Evolutionary conservation across 2,797 vertebrate species (phyloP).

Genomic region (Diplodus puntazzo): DNA sequence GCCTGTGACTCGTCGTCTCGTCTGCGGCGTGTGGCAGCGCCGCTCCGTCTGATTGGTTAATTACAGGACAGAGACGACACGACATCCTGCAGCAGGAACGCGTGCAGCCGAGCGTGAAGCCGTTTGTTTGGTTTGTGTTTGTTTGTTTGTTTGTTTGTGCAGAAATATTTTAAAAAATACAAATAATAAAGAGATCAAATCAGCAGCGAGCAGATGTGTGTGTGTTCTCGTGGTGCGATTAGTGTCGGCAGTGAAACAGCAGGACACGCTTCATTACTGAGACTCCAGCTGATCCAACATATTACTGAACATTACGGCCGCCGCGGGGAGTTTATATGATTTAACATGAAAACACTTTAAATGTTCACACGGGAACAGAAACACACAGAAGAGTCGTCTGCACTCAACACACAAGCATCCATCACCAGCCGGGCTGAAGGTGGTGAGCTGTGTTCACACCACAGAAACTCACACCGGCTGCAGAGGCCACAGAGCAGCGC

Average conservation of each 20-base stretch:
- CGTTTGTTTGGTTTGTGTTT: neutral
- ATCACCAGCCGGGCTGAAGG: too few relatives aligned
- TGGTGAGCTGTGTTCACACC: too few relatives aligned
- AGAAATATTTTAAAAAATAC: neutral
- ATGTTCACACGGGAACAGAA: neutral
- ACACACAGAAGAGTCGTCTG: too few relatives aligned
- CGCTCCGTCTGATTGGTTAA: neutral
- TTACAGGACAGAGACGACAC: neutral
- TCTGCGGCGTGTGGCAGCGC: neutral
- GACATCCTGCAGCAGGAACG: neutral
- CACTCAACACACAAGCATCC: too few relatives aligned
- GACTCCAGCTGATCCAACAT: slow-evolving; percentile 15
- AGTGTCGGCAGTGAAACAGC: slow-evolving; percentile 35
- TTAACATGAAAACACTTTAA: neutral
- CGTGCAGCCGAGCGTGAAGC: neutral
- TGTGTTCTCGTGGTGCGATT: slow-evolving; percentile 15
- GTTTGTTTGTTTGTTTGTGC: neutral
- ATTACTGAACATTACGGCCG: slow-evolving; percentile 17
- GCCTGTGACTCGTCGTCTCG: neutral
- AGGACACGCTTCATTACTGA: slow-evolving; percentile 36
- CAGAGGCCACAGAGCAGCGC: too few relatives aligned
- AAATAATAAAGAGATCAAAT: neutral
- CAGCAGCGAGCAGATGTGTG: neutral
- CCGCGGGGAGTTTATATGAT: slow-evolving; percentile 6
- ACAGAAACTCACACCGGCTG: too few relatives aligned